These are phyloP conservation scores for Atta texana DNA, from an alignment of 1,140 invertebrate species.

Conservation along the genomic window DNA sequence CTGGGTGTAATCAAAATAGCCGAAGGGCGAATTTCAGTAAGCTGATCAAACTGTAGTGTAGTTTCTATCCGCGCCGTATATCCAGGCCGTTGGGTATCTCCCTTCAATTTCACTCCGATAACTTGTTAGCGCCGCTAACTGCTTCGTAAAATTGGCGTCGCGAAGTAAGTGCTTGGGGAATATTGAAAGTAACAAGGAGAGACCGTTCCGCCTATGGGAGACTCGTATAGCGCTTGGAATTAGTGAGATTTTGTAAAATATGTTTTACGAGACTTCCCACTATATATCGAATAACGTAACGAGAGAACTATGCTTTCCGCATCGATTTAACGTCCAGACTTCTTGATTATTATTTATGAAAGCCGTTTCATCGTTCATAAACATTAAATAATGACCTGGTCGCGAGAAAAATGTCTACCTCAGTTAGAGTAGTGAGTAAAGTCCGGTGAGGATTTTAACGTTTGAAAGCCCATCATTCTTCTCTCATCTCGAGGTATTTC, in stretches of 20 bases:
- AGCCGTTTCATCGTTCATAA: conserved; percentile 57
- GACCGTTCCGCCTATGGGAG: conserved; percentile 17
- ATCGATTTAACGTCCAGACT: conserved; percentile 61
- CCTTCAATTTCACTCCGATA: conserved; percentile 75
- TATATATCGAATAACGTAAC: conserved; percentile 11
- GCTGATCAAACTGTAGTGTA: conserved; percentile 71
- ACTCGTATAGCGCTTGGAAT: not conserved
- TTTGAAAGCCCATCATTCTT: conserved; percentile 8
- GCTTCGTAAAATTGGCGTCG: conserved; percentile 74
- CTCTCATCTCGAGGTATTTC: not conserved
- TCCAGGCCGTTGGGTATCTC: conserved; percentile 66
- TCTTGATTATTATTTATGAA: conserved; percentile 68
- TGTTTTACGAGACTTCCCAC: conserved; percentile 4
- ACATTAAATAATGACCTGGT: conserved; percentile 61
- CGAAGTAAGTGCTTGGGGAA: conserved; percentile 56
- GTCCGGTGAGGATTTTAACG: conserved; percentile 21
- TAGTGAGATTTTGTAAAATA: conserved; percentile 25
- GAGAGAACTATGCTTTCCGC: conserved; percentile 19
- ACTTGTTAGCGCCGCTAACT: conserved; percentile 74
- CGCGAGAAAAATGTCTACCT: conserved; percentile 33
- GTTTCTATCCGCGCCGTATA: conserved; percentile 67
- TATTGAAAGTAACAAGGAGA: conserved; percentile 59
- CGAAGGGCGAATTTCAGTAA: conserved; percentile 72
- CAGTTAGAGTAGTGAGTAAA: not conserved
- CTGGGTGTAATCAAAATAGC: conserved; percentile 68